Evolutionary conservation across 92 coral and sea anemone genomes (phyloP).

Genomic region (Anthopleura xanthogrammica): DNA sequence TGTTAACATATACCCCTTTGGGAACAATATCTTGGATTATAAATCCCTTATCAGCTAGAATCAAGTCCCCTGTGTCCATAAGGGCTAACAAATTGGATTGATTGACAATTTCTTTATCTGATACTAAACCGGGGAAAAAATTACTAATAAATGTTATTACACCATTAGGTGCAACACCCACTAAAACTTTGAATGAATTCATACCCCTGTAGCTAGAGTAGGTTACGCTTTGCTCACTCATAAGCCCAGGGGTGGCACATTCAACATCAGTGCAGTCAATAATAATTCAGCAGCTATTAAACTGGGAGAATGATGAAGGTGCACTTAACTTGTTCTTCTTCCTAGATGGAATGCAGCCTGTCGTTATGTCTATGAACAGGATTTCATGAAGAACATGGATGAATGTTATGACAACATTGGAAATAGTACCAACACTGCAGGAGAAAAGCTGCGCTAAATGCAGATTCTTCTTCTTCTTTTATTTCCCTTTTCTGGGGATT

Average conservation of each 20-base stretch:
- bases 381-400: slow-evolving; percentile 45
- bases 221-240: slow-evolving; percentile 49
- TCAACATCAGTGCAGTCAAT: slow-evolving; percentile 37
- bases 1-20: slow-evolving; percentile 44
- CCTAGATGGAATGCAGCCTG: slow-evolving; percentile 17
- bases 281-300: slow-evolving; percentile 33
- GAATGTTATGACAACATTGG: slow-evolving; percentile 46
- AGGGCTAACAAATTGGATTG: slow-evolving; percentile 43
- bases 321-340: neutral
- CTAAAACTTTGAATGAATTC: slow-evolving; percentile 44
- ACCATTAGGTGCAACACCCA: slow-evolving; percentile 15
- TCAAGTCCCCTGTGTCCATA: slow-evolving; percentile 21
- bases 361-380: slow-evolving; percentile 34
- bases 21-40: slow-evolving; percentile 50
- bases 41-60: slow-evolving; percentile 53
- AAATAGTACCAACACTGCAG: slow-evolving; percentile 44
- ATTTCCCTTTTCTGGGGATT: no score
- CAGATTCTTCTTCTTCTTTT: neutral
- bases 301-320: slow-evolving; percentile 29
- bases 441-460: slow-evolving; percentile 5
- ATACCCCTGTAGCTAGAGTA: slow-evolving; percentile 55
- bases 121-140: slow-evolving; percentile 51
- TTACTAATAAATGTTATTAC: slow-evolving; percentile 41
- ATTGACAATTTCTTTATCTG: slow-evolving; percentile 50
- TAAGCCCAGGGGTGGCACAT: slow-evolving; percentile 25